These are phyloP conservation scores for Drosophila helvetica DNA, from an alignment of 2,888 invertebrate genomes.

Conservation along the genomic window DNA sequence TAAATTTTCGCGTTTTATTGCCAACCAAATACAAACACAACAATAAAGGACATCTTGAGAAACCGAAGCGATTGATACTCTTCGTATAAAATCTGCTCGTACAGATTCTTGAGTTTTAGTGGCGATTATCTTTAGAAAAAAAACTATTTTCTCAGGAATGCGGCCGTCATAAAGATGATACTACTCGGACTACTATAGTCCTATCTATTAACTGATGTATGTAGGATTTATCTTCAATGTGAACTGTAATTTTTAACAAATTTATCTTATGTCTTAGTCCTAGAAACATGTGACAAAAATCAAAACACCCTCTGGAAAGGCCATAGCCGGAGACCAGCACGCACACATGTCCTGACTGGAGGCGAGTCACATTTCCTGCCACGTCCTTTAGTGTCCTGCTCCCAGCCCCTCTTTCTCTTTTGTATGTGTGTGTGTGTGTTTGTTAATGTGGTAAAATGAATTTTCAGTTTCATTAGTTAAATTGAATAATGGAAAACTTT, in stretches of 20 bases:
- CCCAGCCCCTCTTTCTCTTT: conserved; percentile 11
- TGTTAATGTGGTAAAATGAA: conserved; percentile 81
- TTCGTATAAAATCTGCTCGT: background rate
- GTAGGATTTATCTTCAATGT: background rate
- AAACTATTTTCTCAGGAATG: too few relatives aligned
- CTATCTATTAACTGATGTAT: background rate
- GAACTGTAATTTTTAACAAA: background rate
- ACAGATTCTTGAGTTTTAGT: too few relatives aligned
- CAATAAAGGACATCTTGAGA: background rate
- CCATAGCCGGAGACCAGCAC: conserved; percentile 52
- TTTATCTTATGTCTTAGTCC: background rate
- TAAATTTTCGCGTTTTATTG: conserved; percentile 79
- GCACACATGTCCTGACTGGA: conserved; percentile 75
- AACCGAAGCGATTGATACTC: background rate
- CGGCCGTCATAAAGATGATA: too few relatives aligned
- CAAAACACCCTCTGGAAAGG: background rate
- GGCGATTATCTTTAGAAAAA: too few relatives aligned
- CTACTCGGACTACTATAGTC: too few relatives aligned
- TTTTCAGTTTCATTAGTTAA: conserved; percentile 84
- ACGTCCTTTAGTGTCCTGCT: conserved; percentile 37
- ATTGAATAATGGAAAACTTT: conserved; percentile 82
- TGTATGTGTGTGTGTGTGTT: conserved; percentile 52
- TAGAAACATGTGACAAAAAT: background rate
- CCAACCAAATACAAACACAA: conserved; percentile 24
- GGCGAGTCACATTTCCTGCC: conserved; percentile 72